Evolutionary conservation across 2,888 invertebrate genomes (phyloP).

Genomic region (Saturnia pavonia): DNA sequence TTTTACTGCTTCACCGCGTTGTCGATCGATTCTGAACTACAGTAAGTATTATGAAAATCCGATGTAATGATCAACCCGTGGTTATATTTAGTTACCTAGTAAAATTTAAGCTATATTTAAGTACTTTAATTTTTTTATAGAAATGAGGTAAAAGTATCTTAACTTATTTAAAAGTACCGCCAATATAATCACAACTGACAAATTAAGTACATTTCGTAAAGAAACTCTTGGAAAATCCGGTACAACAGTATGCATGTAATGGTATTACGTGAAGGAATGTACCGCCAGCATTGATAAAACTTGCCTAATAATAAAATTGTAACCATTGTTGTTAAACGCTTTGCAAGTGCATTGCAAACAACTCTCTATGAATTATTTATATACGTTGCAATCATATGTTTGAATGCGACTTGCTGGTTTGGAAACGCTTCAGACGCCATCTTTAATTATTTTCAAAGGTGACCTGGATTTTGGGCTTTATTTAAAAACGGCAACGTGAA

Average conservation of each 20-base stretch:
- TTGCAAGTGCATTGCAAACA: constrained; percentile 7
- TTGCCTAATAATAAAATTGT: constrained; percentile 11
- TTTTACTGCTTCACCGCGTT: no score
- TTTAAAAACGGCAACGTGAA: no score
- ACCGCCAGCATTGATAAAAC: background rate
- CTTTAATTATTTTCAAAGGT: background rate
- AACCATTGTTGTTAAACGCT: constrained; percentile 16
- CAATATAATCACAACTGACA: background rate
- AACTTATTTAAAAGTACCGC: no score
- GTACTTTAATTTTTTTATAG: no score
- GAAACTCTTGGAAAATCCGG: constrained; percentile 7
- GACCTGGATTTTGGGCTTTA: background rate
- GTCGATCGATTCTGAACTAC: no score
- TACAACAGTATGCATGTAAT: constrained; percentile 1
- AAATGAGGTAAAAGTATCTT: no score
- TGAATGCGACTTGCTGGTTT: background rate
- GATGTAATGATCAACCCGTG: no score
- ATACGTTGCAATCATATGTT: background rate
- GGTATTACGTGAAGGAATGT: constrained; percentile 20
- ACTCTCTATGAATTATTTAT: background rate
- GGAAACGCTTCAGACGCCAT: background rate
- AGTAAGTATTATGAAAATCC: no score
- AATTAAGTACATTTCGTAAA: background rate
- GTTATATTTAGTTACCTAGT: no score
- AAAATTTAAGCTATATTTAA: no score